Evolutionary conservation across 2,888 invertebrate genomes (phyloP), one percentile per base, ranked within the genome.

Genomic region (Drosophila recens): DNA sequence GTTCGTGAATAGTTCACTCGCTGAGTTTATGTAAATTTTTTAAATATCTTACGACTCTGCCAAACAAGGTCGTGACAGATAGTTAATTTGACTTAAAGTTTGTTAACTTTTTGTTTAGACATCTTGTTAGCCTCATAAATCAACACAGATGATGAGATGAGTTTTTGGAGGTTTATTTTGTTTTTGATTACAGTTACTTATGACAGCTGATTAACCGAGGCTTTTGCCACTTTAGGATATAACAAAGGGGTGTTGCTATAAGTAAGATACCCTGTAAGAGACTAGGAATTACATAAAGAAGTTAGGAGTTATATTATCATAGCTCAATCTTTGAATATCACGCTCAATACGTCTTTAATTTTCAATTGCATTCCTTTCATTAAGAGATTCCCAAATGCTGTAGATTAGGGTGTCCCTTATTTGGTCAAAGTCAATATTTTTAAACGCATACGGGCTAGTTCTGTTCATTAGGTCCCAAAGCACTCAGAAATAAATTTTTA

Each of bases 71-170:
- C 67, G 42, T n/a, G 13, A 20, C 38, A 45, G 10, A 40, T 51
- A 51, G 59, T 49, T 51, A 51, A 17, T 33, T 62, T 40, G 43
- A 34, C 23, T 57, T 45, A 1, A 23, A 36, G 56, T 36, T 46
- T 43, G 34, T 45, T 34, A 34, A 56, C 45, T 45, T 34, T 43
- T 20, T 9, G 56, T 34, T 56, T 34, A 40, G 38, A 45, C 20
- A 46, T 42, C 45, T 75, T 45, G 59, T 4, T 17, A n/a, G 11
- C 9, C 42, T 9, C 49, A 52, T 77, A 52, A 76, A 72, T 63
- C 51, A 45, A 11, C 11, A 34, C 1, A 23, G n/a, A n/a, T n/a
- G n/a, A 30, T 33, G 17, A 66, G 30, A 49, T 65, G 45, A 43
- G 34, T 54, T 51, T 20, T 48, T 40, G 38, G 48, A 34, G 45